These are phyloP conservation scores for Crocallis elinguaria DNA, from an alignment of 2,888 invertebrate genomes.

Conservation along the genomic window DNA sequence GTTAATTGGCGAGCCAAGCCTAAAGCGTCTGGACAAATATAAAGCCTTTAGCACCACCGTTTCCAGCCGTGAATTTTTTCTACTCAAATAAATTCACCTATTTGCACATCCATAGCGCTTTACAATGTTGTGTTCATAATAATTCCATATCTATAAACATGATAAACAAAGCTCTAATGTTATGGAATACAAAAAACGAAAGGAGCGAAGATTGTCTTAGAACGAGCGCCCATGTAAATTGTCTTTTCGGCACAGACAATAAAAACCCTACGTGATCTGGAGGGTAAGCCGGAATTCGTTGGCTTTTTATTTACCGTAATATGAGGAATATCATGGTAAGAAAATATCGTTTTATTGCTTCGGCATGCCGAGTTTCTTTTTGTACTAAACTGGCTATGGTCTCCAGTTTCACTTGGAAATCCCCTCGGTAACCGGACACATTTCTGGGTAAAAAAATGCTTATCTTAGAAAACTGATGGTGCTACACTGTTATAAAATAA, in stretches of 20 bases:
- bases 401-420: no score
- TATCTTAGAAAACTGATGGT: no score
- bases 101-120: no score
- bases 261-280: constrained; percentile 52
- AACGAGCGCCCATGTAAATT: constrained; percentile 31
- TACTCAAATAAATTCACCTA: no score
- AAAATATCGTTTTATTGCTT: constrained; percentile 12
- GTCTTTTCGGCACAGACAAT: constrained; percentile 44
- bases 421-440: no score
- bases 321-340: constrained; percentile 16
- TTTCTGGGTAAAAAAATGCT: no score
- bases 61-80: no score
- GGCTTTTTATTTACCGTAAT: constrained; percentile 25
- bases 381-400: no score
- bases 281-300: constrained; percentile 21
- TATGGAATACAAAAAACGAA: constrained; percentile 14
- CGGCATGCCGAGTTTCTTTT: not conserved
- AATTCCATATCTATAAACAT: constrained; percentile 13
- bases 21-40: no score
- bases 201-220: constrained; percentile 23
- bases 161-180: constrained; percentile 22
- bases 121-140: constrained; percentile 7
- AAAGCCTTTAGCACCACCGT: no score
- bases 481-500: no score
- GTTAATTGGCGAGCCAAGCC: no score